Evolutionary conservation across 2,113 vertebrate genomes (phyloP).

Genomic region (Pampusana beccarii): DNA sequence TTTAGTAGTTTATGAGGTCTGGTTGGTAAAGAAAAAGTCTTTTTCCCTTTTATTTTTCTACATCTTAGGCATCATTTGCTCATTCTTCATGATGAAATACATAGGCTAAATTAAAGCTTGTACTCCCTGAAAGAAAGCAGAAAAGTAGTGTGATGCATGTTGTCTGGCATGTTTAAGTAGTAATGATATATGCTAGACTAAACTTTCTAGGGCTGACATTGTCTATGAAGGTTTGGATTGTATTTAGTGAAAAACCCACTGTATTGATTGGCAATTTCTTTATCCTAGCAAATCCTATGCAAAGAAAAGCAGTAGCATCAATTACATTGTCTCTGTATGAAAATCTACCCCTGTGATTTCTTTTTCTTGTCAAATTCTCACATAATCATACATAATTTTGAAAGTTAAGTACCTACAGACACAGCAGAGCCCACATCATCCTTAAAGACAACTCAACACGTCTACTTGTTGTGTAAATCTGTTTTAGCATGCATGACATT

Average conservation of each 20-base stretch:
- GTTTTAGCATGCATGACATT: not conserved
- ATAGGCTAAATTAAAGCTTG: not conserved
- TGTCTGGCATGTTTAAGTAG: not conserved
- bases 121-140: not conserved
- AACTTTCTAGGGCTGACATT: not conserved
- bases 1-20: not conserved
- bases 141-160: not conserved
- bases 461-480: not conserved
- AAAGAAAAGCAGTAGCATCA: not conserved
- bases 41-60: not conserved
- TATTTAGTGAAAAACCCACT: not conserved
- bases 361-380: not conserved
- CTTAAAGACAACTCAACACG: not conserved
- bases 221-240: not conserved
- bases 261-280: not conserved
- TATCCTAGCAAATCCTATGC: not conserved
- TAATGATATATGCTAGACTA: not conserved
- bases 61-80: not conserved
- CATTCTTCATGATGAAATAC: not conserved
- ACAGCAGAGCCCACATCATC: not conserved
- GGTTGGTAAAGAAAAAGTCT: not conserved
- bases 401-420: not conserved
- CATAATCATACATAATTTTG: not conserved
- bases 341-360: fast-evolving
- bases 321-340: not conserved